Evolutionary conservation across 2,888 invertebrate genomes (phyloP).

Genomic region (Drosophila histrio): DNA sequence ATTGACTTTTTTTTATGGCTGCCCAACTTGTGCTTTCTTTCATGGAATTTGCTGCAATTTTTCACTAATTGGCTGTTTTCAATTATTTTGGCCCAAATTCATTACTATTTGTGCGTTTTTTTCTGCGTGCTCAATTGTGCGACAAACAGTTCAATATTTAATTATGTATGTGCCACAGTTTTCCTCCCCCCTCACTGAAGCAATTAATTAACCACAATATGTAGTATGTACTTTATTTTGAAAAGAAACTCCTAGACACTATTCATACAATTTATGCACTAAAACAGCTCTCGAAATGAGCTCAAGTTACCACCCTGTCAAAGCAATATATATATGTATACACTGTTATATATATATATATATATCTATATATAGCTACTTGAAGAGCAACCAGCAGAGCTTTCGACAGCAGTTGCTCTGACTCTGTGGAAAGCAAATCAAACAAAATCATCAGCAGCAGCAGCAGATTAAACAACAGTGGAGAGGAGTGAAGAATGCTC

Average conservation of each 20-base stretch:
- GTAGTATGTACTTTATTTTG: not conserved
- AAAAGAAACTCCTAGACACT: constrained; percentile 16
- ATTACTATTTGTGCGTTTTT: constrained; percentile 26
- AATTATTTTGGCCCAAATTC: constrained; percentile 52
- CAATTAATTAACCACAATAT: constrained; percentile 30
- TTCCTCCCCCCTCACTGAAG: not conserved
- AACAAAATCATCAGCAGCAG: constrained; percentile 43
- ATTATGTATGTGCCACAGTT: constrained; percentile 24
- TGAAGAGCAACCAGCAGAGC: constrained; percentile 16
- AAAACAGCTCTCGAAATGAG: constrained; percentile 22
- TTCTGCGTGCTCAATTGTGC: constrained; percentile 30
- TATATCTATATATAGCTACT: constrained; percentile 10
- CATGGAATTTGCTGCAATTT: constrained; percentile 20
- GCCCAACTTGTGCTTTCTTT: constrained; percentile 25
- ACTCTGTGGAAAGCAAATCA: constrained; percentile 31
- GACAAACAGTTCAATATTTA: constrained; percentile 44
- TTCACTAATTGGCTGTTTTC: constrained; percentile 49
- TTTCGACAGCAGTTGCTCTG: constrained; percentile 3
- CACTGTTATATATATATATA: not conserved
- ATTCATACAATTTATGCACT: constrained; percentile 36
- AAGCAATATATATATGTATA: constrained; percentile 10
- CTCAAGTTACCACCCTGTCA: constrained; percentile 20
- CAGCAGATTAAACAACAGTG: constrained; percentile 39
- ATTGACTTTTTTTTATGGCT: constrained; percentile 13
- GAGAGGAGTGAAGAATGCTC: constrained; percentile 19